These are phyloP conservation scores for Atta texana DNA, from an alignment of 1,140 invertebrate species.

Conservation along the genomic window DNA sequence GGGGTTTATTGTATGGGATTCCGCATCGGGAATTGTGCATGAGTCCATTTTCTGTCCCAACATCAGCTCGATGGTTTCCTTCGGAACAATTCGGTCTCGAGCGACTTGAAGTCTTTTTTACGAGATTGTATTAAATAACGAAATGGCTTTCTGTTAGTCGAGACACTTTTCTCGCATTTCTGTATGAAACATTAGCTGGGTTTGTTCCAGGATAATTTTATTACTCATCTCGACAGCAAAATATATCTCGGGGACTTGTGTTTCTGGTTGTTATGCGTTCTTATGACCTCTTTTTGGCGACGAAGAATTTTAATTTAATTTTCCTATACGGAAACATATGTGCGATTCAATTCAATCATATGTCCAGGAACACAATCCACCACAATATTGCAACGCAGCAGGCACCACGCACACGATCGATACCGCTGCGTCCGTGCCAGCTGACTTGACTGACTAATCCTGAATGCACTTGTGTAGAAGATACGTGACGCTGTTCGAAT, in stretches of 20 bases:
- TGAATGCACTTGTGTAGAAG: not conserved
- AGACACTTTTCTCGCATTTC: not conserved
- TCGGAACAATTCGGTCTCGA: slow-evolving; percentile 13
- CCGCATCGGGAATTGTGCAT: slow-evolving; percentile 29
- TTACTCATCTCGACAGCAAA: not conserved
- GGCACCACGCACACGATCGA: slow-evolving; percentile 46
- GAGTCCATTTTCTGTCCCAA: slow-evolving; percentile 14
- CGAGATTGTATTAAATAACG: slow-evolving; percentile 2
- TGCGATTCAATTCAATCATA: slow-evolving; percentile 10
- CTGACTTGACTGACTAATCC: slow-evolving; percentile 50
- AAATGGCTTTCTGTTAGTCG: not conserved
- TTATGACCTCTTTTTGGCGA: not conserved
- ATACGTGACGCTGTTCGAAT: not conserved
- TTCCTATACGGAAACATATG: not conserved
- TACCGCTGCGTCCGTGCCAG: slow-evolving; percentile 41
- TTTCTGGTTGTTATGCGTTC: not conserved
- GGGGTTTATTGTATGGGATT: slow-evolving; percentile 3
- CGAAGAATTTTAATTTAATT: not conserved
- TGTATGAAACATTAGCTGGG: not conserved
- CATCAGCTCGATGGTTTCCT: not conserved
- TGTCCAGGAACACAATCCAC: slow-evolving; percentile 19
- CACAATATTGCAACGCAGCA: slow-evolving; percentile 48
- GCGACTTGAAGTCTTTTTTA: not conserved
- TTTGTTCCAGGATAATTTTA: not conserved
- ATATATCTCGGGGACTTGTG: not conserved